Evolutionary conservation across 2,113 vertebrate species (phyloP), one percentile per base, ranked within the genome.

Genomic region (Toxotes chatareus): DNA sequence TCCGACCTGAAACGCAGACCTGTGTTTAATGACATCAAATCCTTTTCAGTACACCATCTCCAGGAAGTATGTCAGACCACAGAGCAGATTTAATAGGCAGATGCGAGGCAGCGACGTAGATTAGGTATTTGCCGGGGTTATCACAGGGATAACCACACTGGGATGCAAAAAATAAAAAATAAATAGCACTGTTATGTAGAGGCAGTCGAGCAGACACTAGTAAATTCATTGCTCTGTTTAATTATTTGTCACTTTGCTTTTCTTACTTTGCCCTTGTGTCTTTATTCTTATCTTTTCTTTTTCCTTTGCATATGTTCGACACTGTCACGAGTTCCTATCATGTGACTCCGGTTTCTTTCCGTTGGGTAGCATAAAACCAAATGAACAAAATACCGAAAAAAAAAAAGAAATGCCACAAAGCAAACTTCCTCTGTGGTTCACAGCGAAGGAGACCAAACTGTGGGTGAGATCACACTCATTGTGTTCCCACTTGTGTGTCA

Each of bases 1-100:
- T 71, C 61, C 40, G 79, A 36, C 47, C 64, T 87, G 86, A 87
- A 88, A 89, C 34, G 5, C 27, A 89, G 72, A 85, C 2, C 42
- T 73, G 73, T 60, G 55, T 60, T 85, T 80, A 83, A 64, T 71
- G 66, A 65, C 44, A 55, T 8, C 1, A 57, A 59, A 69, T 80
- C 68, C 42, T 0, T 46, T 65, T 64, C 13, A 73, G 19, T 2
- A 0, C 55, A 31, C 8, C 46, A 38, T 38, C 55, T 69, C 36
- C 56, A 61, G 21, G 19, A 65, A 60, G 49, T 31, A 10, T 61
- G 53, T 68, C 36, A 0, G 7, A 51, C 10, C 7, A 0, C 1
- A 3, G 40, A 71, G 4, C 40, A 19, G 44, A 23, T 72, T 69
- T 44, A 7, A 42, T 19, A 51, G n/a, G 16, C 7, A 46, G 23